Evolutionary conservation across 2,797 vertebrate genomes (phyloP).

Genomic region (Sebastiscus albofasciatus): DNA sequence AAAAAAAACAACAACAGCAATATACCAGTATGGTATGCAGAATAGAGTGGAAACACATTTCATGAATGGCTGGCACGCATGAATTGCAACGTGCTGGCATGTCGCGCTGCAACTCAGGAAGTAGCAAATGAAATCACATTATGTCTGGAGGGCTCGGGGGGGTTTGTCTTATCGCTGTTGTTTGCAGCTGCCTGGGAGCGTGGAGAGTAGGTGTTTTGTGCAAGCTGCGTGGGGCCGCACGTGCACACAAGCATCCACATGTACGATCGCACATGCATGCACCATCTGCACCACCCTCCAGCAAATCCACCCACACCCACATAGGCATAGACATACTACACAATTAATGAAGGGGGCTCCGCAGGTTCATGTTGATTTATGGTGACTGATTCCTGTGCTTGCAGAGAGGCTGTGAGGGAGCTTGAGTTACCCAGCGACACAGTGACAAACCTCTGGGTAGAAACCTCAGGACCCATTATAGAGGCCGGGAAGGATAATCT

Average conservation of each 20-base stretch:
- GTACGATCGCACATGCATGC: not conserved
- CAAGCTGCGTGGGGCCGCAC: constrained; percentile 36
- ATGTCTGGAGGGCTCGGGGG: constrained; percentile 1
- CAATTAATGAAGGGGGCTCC: constrained; percentile 21
- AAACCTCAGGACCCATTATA: constrained; percentile 47
- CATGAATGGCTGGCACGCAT: constrained; percentile 27
- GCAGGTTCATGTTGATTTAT: constrained; percentile 29
- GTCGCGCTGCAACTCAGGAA: constrained; percentile 8
- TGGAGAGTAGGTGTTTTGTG: constrained; percentile 36
- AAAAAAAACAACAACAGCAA: not conserved
- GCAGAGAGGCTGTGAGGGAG: not conserved
- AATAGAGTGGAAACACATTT: constrained; percentile 10
- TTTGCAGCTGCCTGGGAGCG: constrained; percentile 22
- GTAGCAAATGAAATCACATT: constrained; percentile 20
- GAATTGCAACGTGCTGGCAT: constrained; percentile 4
- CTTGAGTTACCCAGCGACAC: constrained; percentile 3
- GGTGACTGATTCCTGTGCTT: constrained; percentile 12
- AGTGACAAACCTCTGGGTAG: constrained; percentile 21
- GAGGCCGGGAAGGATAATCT: constrained; percentile 45
- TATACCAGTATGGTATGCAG: not conserved
- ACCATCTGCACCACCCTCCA: not conserved
- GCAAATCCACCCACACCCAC: not conserved
- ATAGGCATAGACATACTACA: not conserved
- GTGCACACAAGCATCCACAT: constrained; percentile 8
- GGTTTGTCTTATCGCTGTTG: constrained; percentile 29